Percentiles rank a stretch among this genome's conserved stretches.
These are phyloP conservation scores for Athalia cordata DNA, from an alignment of 2,888 invertebrate genomes.

Conservation along the genomic window DNA sequence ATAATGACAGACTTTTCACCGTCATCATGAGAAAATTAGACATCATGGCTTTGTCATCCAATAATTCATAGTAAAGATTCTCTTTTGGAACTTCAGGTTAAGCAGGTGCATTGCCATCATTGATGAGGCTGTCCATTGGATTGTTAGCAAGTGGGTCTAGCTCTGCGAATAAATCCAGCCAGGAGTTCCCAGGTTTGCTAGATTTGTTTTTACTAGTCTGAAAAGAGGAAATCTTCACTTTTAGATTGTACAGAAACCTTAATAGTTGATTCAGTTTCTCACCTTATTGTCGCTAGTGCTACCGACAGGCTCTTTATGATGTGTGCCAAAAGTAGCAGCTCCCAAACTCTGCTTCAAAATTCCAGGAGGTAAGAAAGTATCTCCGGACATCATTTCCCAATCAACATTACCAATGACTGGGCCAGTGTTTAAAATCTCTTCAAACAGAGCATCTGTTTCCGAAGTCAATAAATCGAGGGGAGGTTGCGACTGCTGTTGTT, in stretches of 20 bases:
- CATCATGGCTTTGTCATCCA: background rate
- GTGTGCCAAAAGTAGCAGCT: constrained; percentile 57
- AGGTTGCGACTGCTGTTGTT: constrained; percentile 56
- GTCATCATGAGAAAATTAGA: constrained; percentile 6
- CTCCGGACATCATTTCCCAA: constrained; percentile 63
- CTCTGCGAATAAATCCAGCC: constrained; percentile 95
- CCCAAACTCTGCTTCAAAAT: constrained; percentile 70
- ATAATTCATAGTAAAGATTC: constrained; percentile 8
- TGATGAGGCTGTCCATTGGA: constrained; percentile 74
- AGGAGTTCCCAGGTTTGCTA: constrained; percentile 76
- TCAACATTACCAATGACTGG: constrained; percentile 53
- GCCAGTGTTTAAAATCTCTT: constrained; percentile 63
- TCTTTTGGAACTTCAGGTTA: constrained; percentile 50
- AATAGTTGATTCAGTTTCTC: background rate
- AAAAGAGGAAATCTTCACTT: constrained; percentile 27
- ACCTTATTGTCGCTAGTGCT: constrained; percentile 22
- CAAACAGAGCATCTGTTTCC: constrained; percentile 65
- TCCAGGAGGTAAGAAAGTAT: constrained; percentile 67
- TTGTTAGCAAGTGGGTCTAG: constrained; percentile 94
- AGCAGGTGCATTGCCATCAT: constrained; percentile 67
- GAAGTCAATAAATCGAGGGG: constrained; percentile 63
- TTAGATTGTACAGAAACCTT: background rate
- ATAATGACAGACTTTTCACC: constrained; percentile 10
- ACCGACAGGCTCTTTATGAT: constrained; percentile 22
- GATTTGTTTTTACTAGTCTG: constrained; percentile 60